Evolutionary conservation across 2,888 invertebrate genomes (phyloP).

Genomic region (Chromoteleia sp.): DNA sequence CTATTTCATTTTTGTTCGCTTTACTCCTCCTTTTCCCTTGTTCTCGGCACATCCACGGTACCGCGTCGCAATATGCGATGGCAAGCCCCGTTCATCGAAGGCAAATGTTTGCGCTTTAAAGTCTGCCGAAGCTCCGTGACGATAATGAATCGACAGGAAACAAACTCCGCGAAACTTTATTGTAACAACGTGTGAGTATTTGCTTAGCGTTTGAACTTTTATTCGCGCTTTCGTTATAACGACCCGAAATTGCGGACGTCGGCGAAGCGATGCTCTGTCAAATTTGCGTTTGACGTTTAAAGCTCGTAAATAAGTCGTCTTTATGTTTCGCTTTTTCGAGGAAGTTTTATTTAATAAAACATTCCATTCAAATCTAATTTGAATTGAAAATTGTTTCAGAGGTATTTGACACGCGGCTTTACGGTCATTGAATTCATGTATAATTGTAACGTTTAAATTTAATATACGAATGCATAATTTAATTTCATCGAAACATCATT

Average conservation of each 20-base stretch:
- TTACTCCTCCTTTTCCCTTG: neutral
- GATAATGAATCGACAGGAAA: slow-evolving; percentile 61
- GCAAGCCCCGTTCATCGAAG: slow-evolving; percentile 19
- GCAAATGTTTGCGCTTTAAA: slow-evolving; percentile 53
- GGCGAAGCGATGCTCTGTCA: neutral
- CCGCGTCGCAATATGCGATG: slow-evolving; percentile 15
- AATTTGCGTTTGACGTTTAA: slow-evolving; percentile 8
- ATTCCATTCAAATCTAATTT: too few species aligned
- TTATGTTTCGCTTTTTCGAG: neutral
- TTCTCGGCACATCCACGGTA: slow-evolving; percentile 10
- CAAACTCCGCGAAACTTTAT: slow-evolving; percentile 41
- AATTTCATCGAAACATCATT: too few species aligned
- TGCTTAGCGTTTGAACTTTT: slow-evolving; percentile 30
- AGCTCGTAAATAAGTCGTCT: slow-evolving; percentile 3
- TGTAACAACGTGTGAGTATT: slow-evolving; percentile 37
- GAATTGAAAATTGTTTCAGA: too few species aligned
- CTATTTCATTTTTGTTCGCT: neutral
- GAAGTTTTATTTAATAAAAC: too few species aligned
- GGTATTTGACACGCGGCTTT: too few species aligned
- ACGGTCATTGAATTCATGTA: too few species aligned
- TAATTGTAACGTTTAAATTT: too few species aligned
- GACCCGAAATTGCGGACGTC: slow-evolving; percentile 10
- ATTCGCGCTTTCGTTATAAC: slow-evolving; percentile 30
- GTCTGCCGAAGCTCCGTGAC: slow-evolving; percentile 26
- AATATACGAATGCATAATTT: too few species aligned